Evolutionary conservation across 2,113 vertebrate species (phyloP).

Genomic region (Regulus satrapa): DNA sequence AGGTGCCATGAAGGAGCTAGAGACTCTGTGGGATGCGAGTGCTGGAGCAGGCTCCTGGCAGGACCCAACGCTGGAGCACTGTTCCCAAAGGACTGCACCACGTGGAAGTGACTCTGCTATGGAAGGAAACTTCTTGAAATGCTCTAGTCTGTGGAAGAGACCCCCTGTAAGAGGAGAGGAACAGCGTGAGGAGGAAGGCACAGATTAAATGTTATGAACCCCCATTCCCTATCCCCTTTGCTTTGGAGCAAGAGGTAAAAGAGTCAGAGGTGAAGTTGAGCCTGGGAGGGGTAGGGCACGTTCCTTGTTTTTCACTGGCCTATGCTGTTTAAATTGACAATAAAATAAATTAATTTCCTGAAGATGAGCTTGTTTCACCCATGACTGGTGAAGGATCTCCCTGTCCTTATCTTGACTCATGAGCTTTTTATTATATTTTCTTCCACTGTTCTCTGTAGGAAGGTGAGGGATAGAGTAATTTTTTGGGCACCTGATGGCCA

Average conservation of each 20-base stretch:
- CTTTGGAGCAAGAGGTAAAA: accelerated
- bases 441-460: neutral
- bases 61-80: neutral
- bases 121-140: neutral
- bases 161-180: neutral
- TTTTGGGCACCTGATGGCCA: neutral
- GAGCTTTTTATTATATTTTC: neutral
- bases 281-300: accelerated
- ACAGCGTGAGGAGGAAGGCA: neutral
- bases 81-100: neutral
- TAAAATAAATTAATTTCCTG: neutral
- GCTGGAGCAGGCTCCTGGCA: neutral
- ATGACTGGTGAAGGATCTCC: neutral
- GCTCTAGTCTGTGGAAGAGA: neutral
- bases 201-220: neutral
- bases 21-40: accelerated
- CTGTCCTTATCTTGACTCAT: neutral
- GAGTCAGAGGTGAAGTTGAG: neutral
- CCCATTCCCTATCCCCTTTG: accelerated
- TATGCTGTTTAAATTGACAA: neutral
- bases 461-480: neutral
- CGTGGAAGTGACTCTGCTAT: neutral
- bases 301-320: neutral
- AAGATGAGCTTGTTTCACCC: neutral
- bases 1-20: accelerated